These are phyloP conservation scores for Lordiphosa mommai DNA, from an alignment of 1,140 invertebrate species.

Conservation along the genomic window DNA sequence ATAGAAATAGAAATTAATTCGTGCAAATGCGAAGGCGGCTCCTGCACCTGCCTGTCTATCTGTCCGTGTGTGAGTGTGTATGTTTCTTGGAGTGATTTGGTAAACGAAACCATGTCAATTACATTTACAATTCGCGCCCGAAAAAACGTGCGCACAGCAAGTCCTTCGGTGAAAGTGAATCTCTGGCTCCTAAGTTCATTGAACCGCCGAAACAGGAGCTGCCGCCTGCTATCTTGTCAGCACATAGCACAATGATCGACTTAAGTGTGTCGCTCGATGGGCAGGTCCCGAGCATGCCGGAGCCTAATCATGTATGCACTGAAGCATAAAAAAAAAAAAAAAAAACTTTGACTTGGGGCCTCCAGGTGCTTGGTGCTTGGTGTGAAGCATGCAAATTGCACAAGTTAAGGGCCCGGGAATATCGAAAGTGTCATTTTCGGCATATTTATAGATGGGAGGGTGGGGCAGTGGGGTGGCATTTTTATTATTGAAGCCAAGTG, in stretches of 20 bases:
- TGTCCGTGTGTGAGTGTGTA: slow-evolving; percentile 3
- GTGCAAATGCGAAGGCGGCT: slow-evolving; percentile 38
- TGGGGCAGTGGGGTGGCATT: not conserved
- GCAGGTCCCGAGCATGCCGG: slow-evolving; percentile 30
- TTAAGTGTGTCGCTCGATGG: slow-evolving; percentile 59
- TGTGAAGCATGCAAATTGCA: slow-evolving; percentile 72
- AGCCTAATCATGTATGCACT: slow-evolving; percentile 43
- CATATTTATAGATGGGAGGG: slow-evolving; percentile 42
- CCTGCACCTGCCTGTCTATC: not conserved
- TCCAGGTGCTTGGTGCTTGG: slow-evolving; percentile 37
- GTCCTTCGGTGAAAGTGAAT: slow-evolving; percentile 43
- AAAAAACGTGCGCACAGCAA: slow-evolving; percentile 24
- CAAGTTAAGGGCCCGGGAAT: slow-evolving; percentile 20
- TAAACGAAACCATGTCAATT: slow-evolving; percentile 78
- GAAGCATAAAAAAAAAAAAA: slow-evolving; percentile 19
- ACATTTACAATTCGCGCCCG: slow-evolving; percentile 63
- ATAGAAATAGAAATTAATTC: slow-evolving; percentile 71
- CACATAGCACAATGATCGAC: slow-evolving; percentile 48
- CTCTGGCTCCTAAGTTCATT: slow-evolving; percentile 37
- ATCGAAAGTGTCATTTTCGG: slow-evolving; percentile 67
- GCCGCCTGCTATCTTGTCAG: slow-evolving; percentile 37
- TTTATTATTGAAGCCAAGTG: slow-evolving; percentile 13
- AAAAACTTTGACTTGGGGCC: slow-evolving; percentile 53
- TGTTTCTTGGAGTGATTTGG: slow-evolving; percentile 3
- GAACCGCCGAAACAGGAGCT: slow-evolving; percentile 23